A percentile compares a stretch with the other conserved stretches of the same genome.
Evolutionary conservation across 2,797 vertebrate species (phyloP).

Genomic region (Huso huso): DNA sequence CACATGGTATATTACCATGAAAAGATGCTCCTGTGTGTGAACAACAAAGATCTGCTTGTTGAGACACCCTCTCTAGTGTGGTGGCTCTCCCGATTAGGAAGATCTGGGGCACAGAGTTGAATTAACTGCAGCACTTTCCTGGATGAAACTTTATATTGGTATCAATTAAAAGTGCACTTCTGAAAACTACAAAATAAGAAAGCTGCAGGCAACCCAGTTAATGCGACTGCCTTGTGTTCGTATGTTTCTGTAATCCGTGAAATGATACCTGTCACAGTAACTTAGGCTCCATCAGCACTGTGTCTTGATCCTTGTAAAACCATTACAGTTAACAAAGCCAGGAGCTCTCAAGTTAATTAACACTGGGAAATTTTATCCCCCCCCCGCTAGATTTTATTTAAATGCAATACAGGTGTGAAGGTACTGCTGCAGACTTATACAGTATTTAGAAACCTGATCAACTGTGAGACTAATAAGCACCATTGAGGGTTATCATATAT

Average conservation of each 20-base stretch:
- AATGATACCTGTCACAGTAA: constrained; percentile 42
- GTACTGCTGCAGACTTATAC: too few relatives aligned
- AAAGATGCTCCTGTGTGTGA: too few relatives aligned
- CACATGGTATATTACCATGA: too few relatives aligned
- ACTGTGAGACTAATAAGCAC: too few relatives aligned
- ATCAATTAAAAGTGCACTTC: too few relatives aligned
- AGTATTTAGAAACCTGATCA: too few relatives aligned
- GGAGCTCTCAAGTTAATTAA: constrained; percentile 36
- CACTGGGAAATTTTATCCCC: constrained; percentile 23
- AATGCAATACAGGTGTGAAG: too few relatives aligned
- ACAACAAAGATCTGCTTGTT: too few relatives aligned
- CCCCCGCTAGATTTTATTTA: too few relatives aligned
- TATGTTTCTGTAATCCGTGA: constrained; percentile 27
- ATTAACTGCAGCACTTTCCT: neutral
- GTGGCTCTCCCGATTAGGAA: too few relatives aligned
- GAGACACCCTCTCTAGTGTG: too few relatives aligned
- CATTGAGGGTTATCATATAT: too few relatives aligned
- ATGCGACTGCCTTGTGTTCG: constrained; percentile 13
- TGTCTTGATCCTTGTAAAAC: constrained; percentile 37
- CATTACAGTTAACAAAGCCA: constrained; percentile 44
- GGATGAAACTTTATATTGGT: neutral
- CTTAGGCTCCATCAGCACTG: constrained; percentile 38
- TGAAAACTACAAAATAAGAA: neutral
- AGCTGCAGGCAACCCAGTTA: neutral
- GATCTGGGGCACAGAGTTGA: neutral